Conservation (phyloP, 2,888 invertebrate genomes). For the Andrena flavipes region DNA sequence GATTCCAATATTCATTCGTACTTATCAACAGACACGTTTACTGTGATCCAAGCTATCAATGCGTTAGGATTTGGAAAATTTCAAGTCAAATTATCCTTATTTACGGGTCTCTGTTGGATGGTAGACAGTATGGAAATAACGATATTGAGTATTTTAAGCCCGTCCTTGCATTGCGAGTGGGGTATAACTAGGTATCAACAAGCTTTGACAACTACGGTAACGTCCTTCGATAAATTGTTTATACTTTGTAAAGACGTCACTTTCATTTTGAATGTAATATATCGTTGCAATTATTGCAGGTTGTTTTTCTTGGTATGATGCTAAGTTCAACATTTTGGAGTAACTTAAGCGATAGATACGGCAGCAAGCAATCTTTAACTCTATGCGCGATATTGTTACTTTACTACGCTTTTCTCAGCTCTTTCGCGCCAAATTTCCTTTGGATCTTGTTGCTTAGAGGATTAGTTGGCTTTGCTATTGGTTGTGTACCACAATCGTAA, state of each 20-base stretch:
- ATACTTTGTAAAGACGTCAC: background rate
- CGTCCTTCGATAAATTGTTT: constrained; percentile 7
- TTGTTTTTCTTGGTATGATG: constrained; percentile 98
- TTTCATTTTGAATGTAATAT: constrained; percentile 8
- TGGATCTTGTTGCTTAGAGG: constrained; percentile 96
- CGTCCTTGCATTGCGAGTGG: constrained; percentile 98
- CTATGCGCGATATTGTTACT: constrained; percentile 95
- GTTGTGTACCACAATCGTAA: constrained; percentile 98
- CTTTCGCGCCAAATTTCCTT: constrained; percentile 95
- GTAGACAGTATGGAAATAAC: constrained; percentile 99
- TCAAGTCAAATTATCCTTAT: constrained; percentile 94
- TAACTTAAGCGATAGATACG: constrained; percentile 96
- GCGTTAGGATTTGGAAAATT: constrained; percentile 95
- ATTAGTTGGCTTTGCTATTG: constrained; percentile 97
- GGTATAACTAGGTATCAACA: constrained; percentile 95
- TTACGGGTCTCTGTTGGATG: constrained; percentile 97
- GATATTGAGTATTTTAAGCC: constrained; percentile 96
- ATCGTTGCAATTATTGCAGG: constrained; percentile 81
- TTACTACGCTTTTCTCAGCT: constrained; percentile 95
- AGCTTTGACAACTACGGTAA: constrained; percentile 95
- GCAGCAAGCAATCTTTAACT: constrained; percentile 96
- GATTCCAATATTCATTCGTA: constrained; percentile 1
- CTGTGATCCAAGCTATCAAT: constrained; percentile 94
- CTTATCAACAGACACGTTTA: constrained; percentile 90
- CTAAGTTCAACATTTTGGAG: constrained; percentile 98